Evolutionary conservation across 2,797 vertebrate species (phyloP).

Genomic region (Premnoplex brunnescens): DNA sequence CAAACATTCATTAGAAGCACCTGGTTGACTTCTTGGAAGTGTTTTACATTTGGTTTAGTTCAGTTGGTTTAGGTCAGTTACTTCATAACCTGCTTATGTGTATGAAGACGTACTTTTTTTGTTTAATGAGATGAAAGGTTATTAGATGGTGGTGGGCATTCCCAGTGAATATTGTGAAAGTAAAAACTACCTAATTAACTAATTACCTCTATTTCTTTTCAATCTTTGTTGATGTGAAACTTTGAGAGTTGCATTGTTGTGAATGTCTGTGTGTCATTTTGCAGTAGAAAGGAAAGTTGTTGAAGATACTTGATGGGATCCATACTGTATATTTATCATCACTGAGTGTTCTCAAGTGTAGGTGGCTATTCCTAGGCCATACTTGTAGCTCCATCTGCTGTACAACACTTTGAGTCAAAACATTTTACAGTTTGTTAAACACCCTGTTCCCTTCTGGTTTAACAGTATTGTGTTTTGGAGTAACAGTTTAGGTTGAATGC

Average conservation of each 20-base stretch:
- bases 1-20: neutral
- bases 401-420: slow-evolving; percentile 41
- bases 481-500: neutral
- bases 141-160: neutral
- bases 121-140: neutral
- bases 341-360: slow-evolving; percentile 8
- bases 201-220: neutral
- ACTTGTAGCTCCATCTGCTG: slow-evolving; percentile 56
- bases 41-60: neutral
- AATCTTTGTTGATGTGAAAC: neutral
- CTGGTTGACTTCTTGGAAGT: neutral
- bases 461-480: neutral
- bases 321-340: neutral
- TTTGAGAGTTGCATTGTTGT: neutral
- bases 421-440: slow-evolving; percentile 44
- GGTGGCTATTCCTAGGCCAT: slow-evolving; percentile 24
- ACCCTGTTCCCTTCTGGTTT: neutral
- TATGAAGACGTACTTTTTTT: neutral
- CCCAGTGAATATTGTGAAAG: neutral
- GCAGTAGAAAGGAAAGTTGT: neutral
- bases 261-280: neutral
- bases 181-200: neutral
- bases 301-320: neutral
- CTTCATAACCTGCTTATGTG: neutral
- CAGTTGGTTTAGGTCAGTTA: neutral